Base-by-base conservation (phyloP, 2,797 vertebrate genomes). In the Corythornis leucogaster region DNA sequence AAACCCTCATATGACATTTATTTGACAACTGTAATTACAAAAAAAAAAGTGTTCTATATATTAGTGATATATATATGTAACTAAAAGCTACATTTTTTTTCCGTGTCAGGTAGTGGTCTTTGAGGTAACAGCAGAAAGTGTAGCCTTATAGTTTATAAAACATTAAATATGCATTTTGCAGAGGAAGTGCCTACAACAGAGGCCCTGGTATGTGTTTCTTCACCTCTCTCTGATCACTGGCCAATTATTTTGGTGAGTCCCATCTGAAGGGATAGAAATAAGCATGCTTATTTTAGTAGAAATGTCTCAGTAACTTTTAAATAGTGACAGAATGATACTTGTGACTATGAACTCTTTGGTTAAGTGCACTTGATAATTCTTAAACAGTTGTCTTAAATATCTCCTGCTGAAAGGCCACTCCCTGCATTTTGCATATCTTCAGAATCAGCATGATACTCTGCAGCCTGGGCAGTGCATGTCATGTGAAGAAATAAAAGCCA, bases 391-490 rank as follows among this genome's bases (percentile, higher is more conserved):
- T 42, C 59, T 61, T 58, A 14, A 54, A 48, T 87, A 91, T 73
- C 92, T 95, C 91, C 89, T 92, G 66, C 70, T 59, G 93, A 45
- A 66, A 57, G 22, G 21, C 69, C 48, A 28, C 70, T 95, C 95
- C 91, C 80, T 85, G 66, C 26, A 2, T 14, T n/a, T 28, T 73
- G 63, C 28, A 2, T 9, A 3, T 22, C 3, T 42, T 26, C 63
- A 16, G 66, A 28, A 19, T 17, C 2, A 18, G 48, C 11, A 3
- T 2, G 13, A 31, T 25, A 51, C 16, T 21, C 62, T 66, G 28
- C 43, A 75, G 40, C 85, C 9, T 45, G 73, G 73, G 10, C 35
- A 46, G 28, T 1, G 3, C 0, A 0, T 30, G 28, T n/a, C 35
- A 6, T 26, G 3, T 15, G 81, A 25, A 45, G 68, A 25, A 68